Evolutionary conservation across 2,888 invertebrate genomes (phyloP), one percentile per base, ranked within the genome.

Genomic region (Trichogramma dendrolimi): DNA sequence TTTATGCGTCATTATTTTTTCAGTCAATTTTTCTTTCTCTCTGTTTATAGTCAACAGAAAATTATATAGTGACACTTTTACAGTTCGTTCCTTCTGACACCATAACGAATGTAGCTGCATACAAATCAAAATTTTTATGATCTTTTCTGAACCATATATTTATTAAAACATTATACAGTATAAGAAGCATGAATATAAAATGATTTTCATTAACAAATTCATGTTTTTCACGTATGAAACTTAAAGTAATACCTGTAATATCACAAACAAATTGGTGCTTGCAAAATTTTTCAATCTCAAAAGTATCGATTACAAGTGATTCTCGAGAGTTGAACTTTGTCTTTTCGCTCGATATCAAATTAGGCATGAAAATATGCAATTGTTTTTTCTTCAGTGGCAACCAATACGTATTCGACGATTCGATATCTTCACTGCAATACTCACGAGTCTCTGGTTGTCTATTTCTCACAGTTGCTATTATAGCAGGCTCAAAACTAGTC

Each of bases 321-420:
- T 74, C 74, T 61, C 72, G 69, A 14, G 75, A 74, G n/a, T 73
- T 74, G 53, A 64, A 56, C 14, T 67, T 63, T 5, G 42, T 44
- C 4, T 71, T 71, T 57, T 72, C 70, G 38, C 61, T 66, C n/a
- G 66, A 67, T 63, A 65, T 68, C 1, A 77, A 64, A 58, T 64
- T 73, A 4, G 77, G 77, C 71, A 77, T 76, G 41, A 74, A 73
- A 41, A 77, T 72, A 49, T 77, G 75, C 49, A 77, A 81, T 73
- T 91, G 89, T 3, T 71, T 64, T 46, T 72, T 73, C 11, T 69
- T 68, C 5, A 70, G 66, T 2, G 73, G 67, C 1, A 69, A 67
- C 75, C 74, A 73, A 6, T 63, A 48, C 4, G 66, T 67, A 27
- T 56, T 51, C 38, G 7, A 47, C 27, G 27, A 27, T 27, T 27